phyloP scores from a whole-genome alignment of 2,113 vertebrate species.

The Hippolais icterina region DNA sequence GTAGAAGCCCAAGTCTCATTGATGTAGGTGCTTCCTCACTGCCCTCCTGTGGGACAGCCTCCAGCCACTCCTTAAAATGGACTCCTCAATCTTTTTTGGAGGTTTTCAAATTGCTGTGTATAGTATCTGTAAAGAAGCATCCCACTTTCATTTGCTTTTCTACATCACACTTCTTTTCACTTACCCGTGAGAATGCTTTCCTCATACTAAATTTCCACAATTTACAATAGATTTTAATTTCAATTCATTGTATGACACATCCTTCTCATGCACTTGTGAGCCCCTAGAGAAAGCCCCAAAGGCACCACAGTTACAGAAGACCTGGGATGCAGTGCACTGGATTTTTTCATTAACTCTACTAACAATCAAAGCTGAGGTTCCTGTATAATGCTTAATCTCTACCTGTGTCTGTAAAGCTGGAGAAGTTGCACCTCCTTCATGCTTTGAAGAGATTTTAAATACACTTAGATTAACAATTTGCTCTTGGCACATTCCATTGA shows the following conservation, averaged over 20 bases:
- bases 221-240: neutral
- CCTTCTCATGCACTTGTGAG: neutral
- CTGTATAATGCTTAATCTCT: neutral
- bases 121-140: neutral
- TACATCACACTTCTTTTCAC: neutral
- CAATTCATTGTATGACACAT: neutral
- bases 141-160: neutral
- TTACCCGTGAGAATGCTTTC: neutral
- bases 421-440: neutral
- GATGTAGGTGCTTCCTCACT: neutral
- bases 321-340: neutral
- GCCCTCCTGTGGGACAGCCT: neutral
- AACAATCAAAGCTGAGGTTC: neutral
- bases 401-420: neutral
- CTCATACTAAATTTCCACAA: neutral
- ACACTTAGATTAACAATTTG: neutral
- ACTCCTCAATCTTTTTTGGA: neutral
- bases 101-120: slow-evolving; percentile 3
- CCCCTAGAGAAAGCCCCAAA: neutral
- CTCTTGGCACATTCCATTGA: neutral
- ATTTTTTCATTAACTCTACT: neutral
- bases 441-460: neutral
- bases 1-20: neutral
- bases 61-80: neutral
- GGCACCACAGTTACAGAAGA: neutral